Evolutionary conservation across 1,140 invertebrate species (phyloP), one percentile per base, ranked within the genome.

Genomic region (Calephelis nemesis): DNA sequence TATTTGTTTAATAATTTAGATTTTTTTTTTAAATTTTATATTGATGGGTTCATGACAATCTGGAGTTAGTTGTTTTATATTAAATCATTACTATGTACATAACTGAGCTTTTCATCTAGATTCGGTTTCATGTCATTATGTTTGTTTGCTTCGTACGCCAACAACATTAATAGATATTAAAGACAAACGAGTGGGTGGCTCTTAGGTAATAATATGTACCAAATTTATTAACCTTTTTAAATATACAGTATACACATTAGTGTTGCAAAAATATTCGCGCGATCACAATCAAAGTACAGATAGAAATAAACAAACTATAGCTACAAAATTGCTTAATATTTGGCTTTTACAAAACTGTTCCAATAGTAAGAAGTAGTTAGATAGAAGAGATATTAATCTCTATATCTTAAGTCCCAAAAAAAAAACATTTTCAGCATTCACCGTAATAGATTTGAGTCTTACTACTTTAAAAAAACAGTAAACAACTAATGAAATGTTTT

Each of bases 11-110:
- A 85, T 87, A 84, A 85, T 81, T 87, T 90, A 86, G 81, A 52
- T 19, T 54, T 83, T 84, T n/a, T 83, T 83, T 78, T 82, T 78
- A 80, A 87, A 83, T 85, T 87, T 87, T 78, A 85, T 88, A 85
- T 82, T 77, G 81, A 86, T 86, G 77, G 77, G 83, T 87, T 88
- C 87, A 91, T 91, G 88, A 91, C 88, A 88, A 85, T 67, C 70
- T 72, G 73, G 72, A 78, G 66, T 75, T 77, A 74, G 75, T 84
- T 71, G 74, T 78, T 81, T 79, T 73, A 78, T 71, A 78, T 76
- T 70, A 64, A 74, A 69, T 66, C 52, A 74, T 74, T 68, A 74
- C 66, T 72, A 76, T 88, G 84, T 87, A 87, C 71, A 86, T 86
- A 86, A 74, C 69, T 63, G 69, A 71, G 74, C 74, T 76, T 76